Base-by-base conservation (phyloP, 2,113 vertebrate species). In the Mormyrus lacerda region DNA sequence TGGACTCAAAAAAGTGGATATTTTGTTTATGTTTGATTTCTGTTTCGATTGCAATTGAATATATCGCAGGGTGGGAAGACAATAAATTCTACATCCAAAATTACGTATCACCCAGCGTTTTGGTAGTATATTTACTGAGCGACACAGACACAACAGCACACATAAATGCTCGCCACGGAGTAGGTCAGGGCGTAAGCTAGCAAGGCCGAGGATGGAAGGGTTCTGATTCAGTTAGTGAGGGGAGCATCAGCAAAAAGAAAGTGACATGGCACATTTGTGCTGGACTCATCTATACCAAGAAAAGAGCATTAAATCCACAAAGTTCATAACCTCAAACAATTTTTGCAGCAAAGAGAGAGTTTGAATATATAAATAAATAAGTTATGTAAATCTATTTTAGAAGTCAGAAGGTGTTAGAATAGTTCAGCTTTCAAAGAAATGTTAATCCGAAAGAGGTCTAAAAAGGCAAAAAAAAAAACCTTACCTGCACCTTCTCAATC, bases 401-500 rank as follows among this genome's bases (percentile, higher is more conserved):
- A 76, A 82, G 31, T 35, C 48, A 51, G 48, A 87, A 24, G 13
- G 7, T 58, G 50, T 45, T 65, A 45, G 19, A 13, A 44, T 19
- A 61, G 24, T 19, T 61, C 24, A 58, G 39, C 24, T 17, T 31
- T 45, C 11, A 27, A 4, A 50, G 90, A 85, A n/a, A 89, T 42
- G 88, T 44, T 65, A 91, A 15, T 19, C 48, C 65, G 53, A 90
- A 89, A 65, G 15, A 48, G 83, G 0, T 85, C 31, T 3, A 50
- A 84, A 85, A 89, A 93, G 76, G 79, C 89, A 95, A 48, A 53
- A 53, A 55, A 58, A 88, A 51, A 82, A 13, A 5, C 69, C 95
- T 94, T 93, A 96, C 97, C 97, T 97, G 97, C 95, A 97, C 97
- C 96, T 95, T 97, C 91, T 97, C 97, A 96, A 97, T 97, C 97